Conservation (phyloP, 2,888 invertebrate genomes). For the Melipona beecheii region DNA sequence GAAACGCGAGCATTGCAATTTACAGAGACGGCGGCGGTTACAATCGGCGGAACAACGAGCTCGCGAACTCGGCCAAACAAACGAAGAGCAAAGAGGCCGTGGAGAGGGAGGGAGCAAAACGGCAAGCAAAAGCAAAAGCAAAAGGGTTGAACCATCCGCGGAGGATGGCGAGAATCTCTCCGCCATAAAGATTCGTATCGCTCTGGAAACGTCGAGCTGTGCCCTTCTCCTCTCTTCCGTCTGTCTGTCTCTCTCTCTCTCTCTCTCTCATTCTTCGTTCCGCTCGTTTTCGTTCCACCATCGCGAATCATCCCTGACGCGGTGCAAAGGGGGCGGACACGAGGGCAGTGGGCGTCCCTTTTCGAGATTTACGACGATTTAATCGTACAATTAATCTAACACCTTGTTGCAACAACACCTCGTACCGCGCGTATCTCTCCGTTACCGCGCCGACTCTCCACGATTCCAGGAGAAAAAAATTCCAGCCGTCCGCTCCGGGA, state of each 20-base stretch:
- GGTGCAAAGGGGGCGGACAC: conserved; percentile 57
- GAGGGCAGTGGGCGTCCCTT: conserved; percentile 70
- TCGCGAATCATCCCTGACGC: conserved; percentile 47
- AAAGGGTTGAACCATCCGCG: conserved; percentile 34
- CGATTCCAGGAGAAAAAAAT: conserved; percentile 34
- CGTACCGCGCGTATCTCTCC: conserved; percentile 62
- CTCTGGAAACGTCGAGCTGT: conserved; percentile 68
- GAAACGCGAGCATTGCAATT: conserved; percentile 22
- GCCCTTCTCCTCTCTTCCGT: conserved; percentile 32
- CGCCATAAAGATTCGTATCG: conserved; percentile 77
- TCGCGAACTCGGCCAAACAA: conserved; percentile 17
- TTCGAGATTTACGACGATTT: conserved; percentile 83
- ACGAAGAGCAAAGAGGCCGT: conserved; percentile 6
- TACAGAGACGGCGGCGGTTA: background rate
- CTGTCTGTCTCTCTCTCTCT: conserved; percentile 11
- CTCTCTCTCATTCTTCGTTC: background rate
- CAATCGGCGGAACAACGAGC: conserved; percentile 16
- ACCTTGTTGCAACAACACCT: conserved; percentile 84
- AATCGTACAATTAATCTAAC: conserved; percentile 84
- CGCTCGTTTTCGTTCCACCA: background rate
- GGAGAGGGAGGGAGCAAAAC: conserved; percentile 32
- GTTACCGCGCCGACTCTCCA: conserved; percentile 44
- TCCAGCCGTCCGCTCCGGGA: conserved; percentile 24
- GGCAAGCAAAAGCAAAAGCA: conserved; percentile 28
- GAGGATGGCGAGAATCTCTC: conserved; percentile 67